A percentile compares a stretch with the other conserved stretches of the same genome.
Conservation (phyloP, 2,888 invertebrate species). For the Andrena hattorfiana region DNA sequence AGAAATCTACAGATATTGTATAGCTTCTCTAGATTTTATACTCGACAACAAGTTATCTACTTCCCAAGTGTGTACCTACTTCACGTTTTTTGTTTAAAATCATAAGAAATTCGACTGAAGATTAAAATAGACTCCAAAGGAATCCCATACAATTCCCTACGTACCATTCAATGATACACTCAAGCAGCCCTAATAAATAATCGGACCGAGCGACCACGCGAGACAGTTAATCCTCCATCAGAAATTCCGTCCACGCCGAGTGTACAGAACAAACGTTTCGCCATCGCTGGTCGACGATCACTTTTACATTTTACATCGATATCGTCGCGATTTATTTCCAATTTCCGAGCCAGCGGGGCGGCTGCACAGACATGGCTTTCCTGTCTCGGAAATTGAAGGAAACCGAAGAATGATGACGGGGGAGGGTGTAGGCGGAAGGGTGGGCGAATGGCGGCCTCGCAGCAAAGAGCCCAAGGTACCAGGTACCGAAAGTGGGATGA, state of each 20-base stretch:
- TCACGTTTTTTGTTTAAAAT: too few species aligned
- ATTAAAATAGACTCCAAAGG: too few species aligned
- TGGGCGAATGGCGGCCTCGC: slow-evolving; percentile 25
- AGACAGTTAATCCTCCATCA: background rate
- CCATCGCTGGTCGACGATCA: slow-evolving; percentile 7
- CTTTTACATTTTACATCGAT: slow-evolving; percentile 41
- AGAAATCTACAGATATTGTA: too few species aligned
- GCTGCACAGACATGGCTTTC: slow-evolving; percentile 34
- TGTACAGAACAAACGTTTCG: background rate
- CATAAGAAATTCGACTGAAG: too few species aligned
- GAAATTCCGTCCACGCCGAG: background rate
- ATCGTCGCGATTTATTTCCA: slow-evolving; percentile 58
- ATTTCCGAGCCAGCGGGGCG: slow-evolving; percentile 41
- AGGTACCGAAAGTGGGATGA: slow-evolving; percentile 39
- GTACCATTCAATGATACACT: background rate
- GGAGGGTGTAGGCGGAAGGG: slow-evolving; percentile 9
- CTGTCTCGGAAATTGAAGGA: slow-evolving; percentile 58
- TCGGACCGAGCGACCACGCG: background rate
- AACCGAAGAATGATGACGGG: slow-evolving; percentile 44
- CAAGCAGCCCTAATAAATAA: background rate
- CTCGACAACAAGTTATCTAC: too few species aligned
- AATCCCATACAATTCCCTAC: background rate
- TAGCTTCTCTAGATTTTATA: too few species aligned
- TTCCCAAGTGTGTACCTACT: too few species aligned
- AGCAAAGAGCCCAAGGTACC: slow-evolving; percentile 38